Evolutionary conservation across 2,797 vertebrate genomes (phyloP).

Genomic region (Periophthalmus magnuspinnatus): DNA sequence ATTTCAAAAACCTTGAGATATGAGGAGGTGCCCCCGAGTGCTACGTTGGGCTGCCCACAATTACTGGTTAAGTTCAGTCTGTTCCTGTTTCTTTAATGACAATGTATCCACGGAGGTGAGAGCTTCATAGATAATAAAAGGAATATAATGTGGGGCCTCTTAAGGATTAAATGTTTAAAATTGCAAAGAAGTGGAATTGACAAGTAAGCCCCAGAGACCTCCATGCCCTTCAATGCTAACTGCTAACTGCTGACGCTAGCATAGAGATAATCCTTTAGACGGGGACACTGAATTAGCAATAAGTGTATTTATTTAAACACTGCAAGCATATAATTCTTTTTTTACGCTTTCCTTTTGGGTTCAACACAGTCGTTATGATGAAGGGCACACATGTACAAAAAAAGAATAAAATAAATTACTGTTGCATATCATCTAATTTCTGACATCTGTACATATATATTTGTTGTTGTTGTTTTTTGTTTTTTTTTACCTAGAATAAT

Average conservation of each 20-base stretch:
- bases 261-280: constrained; percentile 48
- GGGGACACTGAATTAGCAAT: constrained; percentile 23
- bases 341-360: background rate
- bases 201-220: constrained; percentile 55
- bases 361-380: background rate
- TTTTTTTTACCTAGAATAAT: no score
- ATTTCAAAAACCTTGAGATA: constrained; percentile 55
- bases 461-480: no score
- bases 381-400: no score
- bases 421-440: no score
- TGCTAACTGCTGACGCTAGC: constrained; percentile 52
- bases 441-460: no score
- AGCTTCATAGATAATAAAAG: constrained; percentile 54
- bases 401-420: no score
- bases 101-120: constrained; percentile 51
- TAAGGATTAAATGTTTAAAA: constrained; percentile 64
- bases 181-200: constrained; percentile 48
- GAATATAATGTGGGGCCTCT: constrained; percentile 55
- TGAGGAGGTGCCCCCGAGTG: constrained; percentile 34
- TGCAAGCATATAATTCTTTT: background rate
- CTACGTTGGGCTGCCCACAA: constrained; percentile 44
- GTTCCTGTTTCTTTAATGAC: constrained; percentile 58
- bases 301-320: constrained; percentile 41
- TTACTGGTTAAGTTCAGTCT: constrained; percentile 45
- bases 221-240: constrained; percentile 52